Evolutionary conservation across 2,113 vertebrate species (phyloP).

Genomic region (Tilapia sparmanii): DNA sequence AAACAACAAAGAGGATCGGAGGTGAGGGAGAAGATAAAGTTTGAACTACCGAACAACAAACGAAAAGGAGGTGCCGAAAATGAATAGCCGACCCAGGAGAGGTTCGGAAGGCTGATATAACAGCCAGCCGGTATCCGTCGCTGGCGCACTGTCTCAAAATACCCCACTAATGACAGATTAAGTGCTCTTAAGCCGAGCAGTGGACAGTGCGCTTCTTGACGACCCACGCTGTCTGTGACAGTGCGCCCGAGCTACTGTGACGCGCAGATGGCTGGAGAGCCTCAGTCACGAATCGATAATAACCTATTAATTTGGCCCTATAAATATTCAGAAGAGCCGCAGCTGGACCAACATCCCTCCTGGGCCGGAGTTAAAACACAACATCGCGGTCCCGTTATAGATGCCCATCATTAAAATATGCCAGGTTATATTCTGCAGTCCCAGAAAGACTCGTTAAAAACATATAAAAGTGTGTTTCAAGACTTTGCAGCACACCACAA

Average conservation of each 20-base stretch:
- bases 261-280: slow-evolving; percentile 6
- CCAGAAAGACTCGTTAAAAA: not conserved
- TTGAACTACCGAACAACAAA: not conserved
- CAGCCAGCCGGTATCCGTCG: not conserved
- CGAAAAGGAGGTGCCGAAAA: not conserved
- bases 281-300: slow-evolving; percentile 46
- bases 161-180: slow-evolving; percentile 73
- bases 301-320: not conserved
- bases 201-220: slow-evolving; percentile 33
- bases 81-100: not conserved
- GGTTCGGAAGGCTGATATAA: not conserved
- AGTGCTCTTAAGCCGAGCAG: slow-evolving; percentile 54
- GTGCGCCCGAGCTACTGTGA: not conserved
- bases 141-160: slow-evolving; percentile 48
- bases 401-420: not conserved
- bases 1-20: not conserved
- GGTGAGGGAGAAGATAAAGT: not conserved
- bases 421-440: not conserved
- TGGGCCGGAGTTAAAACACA: not conserved
- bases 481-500: not conserved
- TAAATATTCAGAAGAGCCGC: slow-evolving; percentile 5
- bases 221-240: not conserved
- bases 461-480: not conserved
- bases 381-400: not conserved
- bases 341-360: not conserved